These are phyloP conservation scores for Tachuris rubrigastra DNA, from an alignment of 2,113 vertebrate species.

Conservation along the genomic window DNA sequence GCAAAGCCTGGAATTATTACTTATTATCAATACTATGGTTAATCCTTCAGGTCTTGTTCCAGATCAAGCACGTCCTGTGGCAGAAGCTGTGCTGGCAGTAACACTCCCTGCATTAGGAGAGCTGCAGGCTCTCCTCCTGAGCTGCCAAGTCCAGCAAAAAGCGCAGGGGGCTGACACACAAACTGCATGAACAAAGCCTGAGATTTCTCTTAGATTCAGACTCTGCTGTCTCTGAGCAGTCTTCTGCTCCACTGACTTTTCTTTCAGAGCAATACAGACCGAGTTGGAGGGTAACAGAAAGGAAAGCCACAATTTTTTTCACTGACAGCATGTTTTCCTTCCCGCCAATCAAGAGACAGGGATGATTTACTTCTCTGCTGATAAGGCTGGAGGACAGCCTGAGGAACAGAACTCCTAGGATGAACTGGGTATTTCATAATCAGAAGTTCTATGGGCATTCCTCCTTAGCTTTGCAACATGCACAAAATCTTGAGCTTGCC, in stretches of 20 bases:
- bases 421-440: neutral
- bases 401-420: neutral
- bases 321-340: neutral
- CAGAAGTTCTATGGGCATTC: neutral
- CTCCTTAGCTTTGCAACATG: neutral
- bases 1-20: neutral
- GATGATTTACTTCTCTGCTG: neutral
- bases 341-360: neutral
- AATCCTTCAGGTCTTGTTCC: neutral
- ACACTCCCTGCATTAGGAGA: neutral
- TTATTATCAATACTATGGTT: neutral
- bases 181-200: neutral
- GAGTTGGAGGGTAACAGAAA: neutral
- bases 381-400: neutral
- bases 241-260: neutral
- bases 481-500: neutral
- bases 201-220: neutral
- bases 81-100: neutral
- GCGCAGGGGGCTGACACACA: fast-evolving
- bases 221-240: neutral
- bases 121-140: neutral
- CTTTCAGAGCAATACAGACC: neutral
- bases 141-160: neutral
- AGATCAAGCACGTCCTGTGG: too few relatives aligned
- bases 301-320: neutral